Percentiles rank a stretch among this genome's conserved stretches.
Conservation (phyloP, 30 jellyfish, hydroid and myxozoan genomes). For the Hydractinia echinata region DNA sequence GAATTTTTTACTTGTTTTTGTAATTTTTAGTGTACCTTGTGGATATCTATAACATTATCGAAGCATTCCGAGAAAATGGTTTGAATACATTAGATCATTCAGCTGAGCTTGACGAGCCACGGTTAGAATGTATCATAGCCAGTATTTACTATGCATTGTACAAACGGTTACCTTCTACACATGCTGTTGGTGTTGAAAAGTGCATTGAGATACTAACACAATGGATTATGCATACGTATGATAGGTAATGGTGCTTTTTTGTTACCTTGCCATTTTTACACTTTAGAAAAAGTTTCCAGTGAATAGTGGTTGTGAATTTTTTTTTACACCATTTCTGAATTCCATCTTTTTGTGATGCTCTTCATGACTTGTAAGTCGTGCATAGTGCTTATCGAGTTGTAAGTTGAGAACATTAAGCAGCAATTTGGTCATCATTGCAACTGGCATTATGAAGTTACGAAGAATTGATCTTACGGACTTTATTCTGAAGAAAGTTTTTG, state of each 20-base stretch:
- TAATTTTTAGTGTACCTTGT: constrained; percentile 66
- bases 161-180: constrained; percentile 83
- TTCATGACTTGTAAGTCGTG: too few relatives aligned
- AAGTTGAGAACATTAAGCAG: too few relatives aligned
- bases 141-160: constrained; percentile 79
- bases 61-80: constrained; percentile 94
- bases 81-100: constrained; percentile 67
- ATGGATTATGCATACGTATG: constrained; percentile 96
- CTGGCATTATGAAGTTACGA: too few relatives aligned
- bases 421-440: too few relatives aligned
- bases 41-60: constrained; percentile 89
- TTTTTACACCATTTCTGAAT: too few relatives aligned
- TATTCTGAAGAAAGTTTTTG: neutral
- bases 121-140: constrained; percentile 88
- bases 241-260: constrained; percentile 39
- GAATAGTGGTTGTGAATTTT: too few relatives aligned
- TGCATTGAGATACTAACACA: constrained; percentile 76
- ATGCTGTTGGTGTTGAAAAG: constrained; percentile 73
- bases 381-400: too few relatives aligned
- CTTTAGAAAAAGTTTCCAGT: too few relatives aligned
- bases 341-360: too few relatives aligned
- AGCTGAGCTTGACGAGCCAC: constrained; percentile 90
- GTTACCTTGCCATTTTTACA: neutral
- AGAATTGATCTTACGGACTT: too few relatives aligned
- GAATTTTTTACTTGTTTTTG: neutral